Percentiles rank a stretch among this genome's conserved stretches.
Evolutionary conservation across 2,113 vertebrate genomes (phyloP).

Genomic region (Rhabdornis inornatus): DNA sequence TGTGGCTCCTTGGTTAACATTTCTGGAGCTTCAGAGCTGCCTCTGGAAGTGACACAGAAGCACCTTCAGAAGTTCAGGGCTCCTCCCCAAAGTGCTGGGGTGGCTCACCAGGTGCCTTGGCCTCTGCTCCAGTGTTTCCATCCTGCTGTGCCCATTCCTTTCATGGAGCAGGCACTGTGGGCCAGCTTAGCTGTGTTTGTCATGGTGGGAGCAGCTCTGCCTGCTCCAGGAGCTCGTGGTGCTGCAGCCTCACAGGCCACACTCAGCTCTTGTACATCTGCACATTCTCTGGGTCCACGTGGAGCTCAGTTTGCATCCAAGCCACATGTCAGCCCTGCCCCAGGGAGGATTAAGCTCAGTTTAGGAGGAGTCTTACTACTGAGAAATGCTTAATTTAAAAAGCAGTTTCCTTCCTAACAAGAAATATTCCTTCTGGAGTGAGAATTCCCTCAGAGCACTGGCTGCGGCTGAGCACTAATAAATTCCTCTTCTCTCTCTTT

Average conservation of each 20-base stretch:
- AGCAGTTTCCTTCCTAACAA: constrained; percentile 4
- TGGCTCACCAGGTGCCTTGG: background rate
- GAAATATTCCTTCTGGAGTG: background rate
- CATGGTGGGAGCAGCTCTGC: background rate
- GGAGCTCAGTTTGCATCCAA: background rate
- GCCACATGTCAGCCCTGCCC: background rate
- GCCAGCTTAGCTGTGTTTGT: background rate
- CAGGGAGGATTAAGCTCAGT: background rate
- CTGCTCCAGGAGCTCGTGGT: background rate
- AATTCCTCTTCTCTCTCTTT: constrained; percentile 38
- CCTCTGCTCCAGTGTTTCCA: background rate
- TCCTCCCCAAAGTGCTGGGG: background rate
- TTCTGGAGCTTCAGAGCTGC: background rate
- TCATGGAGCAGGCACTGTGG: background rate
- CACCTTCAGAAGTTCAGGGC: background rate
- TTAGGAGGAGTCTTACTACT: background rate
- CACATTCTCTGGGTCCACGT: fast-evolving
- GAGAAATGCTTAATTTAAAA: constrained; percentile 30
- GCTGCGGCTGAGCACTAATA: constrained; percentile 18
- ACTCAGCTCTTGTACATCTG: background rate
- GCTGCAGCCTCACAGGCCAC: background rate
- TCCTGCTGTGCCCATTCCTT: fast-evolving
- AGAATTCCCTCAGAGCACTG: background rate
- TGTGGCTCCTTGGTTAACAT: fast-evolving
- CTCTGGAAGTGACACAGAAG: background rate